Conservation (phyloP, 2,113 vertebrate species). For the Cavia aperea region DNA sequence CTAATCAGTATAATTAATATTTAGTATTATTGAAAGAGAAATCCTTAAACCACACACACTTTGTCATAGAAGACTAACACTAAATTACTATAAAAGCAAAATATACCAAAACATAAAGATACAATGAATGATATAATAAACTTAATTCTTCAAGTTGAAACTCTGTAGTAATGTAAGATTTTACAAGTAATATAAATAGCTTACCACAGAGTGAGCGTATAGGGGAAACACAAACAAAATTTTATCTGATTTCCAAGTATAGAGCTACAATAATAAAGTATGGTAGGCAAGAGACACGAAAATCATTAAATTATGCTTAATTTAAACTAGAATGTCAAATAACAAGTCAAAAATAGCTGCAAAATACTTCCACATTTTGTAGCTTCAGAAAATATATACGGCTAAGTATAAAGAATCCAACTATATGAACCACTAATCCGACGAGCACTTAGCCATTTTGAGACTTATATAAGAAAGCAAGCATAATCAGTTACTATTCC, state of each 20-base stretch:
- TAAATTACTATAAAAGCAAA: conserved; percentile 5
- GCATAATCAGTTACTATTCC: neutral
- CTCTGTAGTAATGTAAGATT: conserved; percentile 9
- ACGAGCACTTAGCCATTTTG: neutral
- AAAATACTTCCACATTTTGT: neutral
- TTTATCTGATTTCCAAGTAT: conserved; percentile 9
- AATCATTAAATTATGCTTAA: neutral
- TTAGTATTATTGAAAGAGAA: neutral
- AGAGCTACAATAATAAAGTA: neutral
- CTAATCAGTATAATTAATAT: neutral
- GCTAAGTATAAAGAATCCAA: neutral
- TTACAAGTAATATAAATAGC: neutral
- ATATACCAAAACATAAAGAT: conserved; percentile 5
- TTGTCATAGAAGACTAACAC: conserved; percentile 20
- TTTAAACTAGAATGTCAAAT: neutral
- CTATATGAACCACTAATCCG: neutral
- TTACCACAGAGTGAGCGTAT: neutral
- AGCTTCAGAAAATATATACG: neutral
- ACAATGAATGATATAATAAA: neutral
- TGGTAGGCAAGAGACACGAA: conserved; percentile 5
- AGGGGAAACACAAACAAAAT: neutral
- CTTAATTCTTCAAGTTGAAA: neutral
- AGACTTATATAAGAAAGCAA: neutral
- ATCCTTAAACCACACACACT: neutral
- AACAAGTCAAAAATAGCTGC: conserved; percentile 14